Conservation (phyloP, 2,888 invertebrate genomes). For the Hydroisotoma schaefferi region DNA sequence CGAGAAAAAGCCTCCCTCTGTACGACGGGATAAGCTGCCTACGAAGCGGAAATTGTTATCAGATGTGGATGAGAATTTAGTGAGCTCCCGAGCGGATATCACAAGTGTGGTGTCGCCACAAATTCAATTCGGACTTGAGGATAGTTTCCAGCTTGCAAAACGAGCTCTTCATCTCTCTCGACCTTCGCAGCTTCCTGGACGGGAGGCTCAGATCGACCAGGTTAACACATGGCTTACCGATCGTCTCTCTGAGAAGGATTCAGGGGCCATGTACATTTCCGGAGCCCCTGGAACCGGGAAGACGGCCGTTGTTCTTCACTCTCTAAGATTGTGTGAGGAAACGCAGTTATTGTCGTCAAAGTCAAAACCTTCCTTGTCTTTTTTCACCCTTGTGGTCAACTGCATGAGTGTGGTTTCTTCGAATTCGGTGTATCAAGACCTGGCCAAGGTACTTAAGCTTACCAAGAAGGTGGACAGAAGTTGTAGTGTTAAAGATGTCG, state of each 20-base stretch:
- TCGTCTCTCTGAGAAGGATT: slow-evolving; percentile 63
- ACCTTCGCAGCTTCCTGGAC: slow-evolving; percentile 63
- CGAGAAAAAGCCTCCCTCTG: not conserved
- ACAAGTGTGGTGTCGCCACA: not conserved
- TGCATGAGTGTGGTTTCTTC: slow-evolving; percentile 87
- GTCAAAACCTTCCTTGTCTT: slow-evolving; percentile 1
- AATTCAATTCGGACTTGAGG: not conserved
- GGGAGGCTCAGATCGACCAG: slow-evolving; percentile 71
- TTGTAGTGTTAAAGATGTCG: slow-evolving; percentile 59
- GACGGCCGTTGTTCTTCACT: slow-evolving; percentile 77
- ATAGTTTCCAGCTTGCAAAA: slow-evolving; percentile 2
- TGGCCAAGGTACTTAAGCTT: slow-evolving; percentile 66
- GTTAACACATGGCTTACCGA: slow-evolving; percentile 66
- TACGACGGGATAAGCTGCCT: not conserved
- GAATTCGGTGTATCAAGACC: slow-evolving; percentile 70
- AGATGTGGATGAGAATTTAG: not conserved
- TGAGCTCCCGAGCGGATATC: too few relatives aligned
- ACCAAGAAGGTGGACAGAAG: too few relatives aligned
- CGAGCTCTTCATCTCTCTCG: slow-evolving; percentile 57
- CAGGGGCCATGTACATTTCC: slow-evolving; percentile 86
- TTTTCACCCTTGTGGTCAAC: slow-evolving; percentile 67
- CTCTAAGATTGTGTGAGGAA: slow-evolving; percentile 61
- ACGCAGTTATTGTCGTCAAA: not conserved
- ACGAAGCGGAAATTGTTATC: slow-evolving; percentile 4
- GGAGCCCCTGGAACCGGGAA: slow-evolving; percentile 98